phyloP scores from a whole-genome alignment of 2,113 vertebrate species.

The Pelecanus crispus region DNA sequence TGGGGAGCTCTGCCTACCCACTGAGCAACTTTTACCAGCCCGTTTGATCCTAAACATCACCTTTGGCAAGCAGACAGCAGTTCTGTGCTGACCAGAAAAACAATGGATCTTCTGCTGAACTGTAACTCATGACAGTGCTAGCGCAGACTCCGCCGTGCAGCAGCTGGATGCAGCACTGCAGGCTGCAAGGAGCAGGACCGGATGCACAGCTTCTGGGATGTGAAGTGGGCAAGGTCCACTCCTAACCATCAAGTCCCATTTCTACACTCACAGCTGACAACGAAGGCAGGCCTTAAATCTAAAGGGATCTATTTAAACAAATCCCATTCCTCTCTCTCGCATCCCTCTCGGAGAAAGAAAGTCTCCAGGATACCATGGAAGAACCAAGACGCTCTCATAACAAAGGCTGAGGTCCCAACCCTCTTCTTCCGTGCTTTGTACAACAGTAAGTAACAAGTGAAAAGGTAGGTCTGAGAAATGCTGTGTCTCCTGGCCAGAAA shows the following conservation, averaged over 20 bases:
- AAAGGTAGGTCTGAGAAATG: not conserved
- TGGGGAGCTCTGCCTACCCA: not conserved
- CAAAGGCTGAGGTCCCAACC: not conserved
- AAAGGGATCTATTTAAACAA: not conserved
- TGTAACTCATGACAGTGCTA: not conserved
- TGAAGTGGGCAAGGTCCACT: not conserved
- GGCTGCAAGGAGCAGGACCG: not conserved
- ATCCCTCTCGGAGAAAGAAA: not conserved
- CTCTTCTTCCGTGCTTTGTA: not conserved
- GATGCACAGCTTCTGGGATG: not conserved
- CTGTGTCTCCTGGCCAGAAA: not conserved
- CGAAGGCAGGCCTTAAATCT: not conserved
- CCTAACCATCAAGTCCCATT: not conserved
- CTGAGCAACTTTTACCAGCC: not conserved
- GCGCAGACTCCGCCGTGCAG: rapidly evolving
- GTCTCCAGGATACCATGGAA: not conserved
- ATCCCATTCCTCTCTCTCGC: not conserved
- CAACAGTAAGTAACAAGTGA: not conserved
- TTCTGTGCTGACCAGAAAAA: not conserved
- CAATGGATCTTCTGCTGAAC: not conserved
- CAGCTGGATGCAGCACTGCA: not conserved
- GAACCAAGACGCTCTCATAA: not conserved
- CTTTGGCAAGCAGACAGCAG: not conserved
- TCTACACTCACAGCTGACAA: not conserved
- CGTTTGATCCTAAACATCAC: not conserved